These are phyloP conservation scores for Timema cristinae DNA, from an alignment of 2,888 invertebrate species.

Conservation along the genomic window DNA sequence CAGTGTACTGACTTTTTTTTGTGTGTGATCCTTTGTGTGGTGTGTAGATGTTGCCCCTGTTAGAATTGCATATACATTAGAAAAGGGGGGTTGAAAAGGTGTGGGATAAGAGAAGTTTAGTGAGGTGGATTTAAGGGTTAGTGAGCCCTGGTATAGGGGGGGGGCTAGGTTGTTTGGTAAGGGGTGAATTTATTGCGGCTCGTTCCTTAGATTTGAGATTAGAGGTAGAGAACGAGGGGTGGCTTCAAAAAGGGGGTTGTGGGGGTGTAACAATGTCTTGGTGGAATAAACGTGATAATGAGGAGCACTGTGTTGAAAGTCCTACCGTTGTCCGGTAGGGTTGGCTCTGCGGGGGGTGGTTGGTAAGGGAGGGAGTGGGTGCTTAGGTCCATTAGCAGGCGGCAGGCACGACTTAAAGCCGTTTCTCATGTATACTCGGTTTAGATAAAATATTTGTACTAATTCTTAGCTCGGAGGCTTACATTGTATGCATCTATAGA, in stretches of 20 bases:
- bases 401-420: neutral
- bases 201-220: slow-evolving; percentile 17
- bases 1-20: too few species aligned
- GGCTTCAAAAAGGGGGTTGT: too few species aligned
- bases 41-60: neutral
- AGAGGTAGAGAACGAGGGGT: neutral
- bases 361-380: neutral
- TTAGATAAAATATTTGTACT: too few species aligned
- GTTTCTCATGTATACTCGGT: too few species aligned
- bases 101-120: neutral
- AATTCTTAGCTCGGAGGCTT: too few species aligned
- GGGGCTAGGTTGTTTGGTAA: neutral
- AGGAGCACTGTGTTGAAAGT: neutral
- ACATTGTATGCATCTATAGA: too few species aligned
- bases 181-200: slow-evolving; percentile 15
- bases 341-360: neutral
- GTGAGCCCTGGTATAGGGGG: neutral
- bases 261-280: slow-evolving; percentile 3
- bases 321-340: neutral
- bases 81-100: neutral
- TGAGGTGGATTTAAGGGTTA: neutral
- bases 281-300: slow-evolving; percentile 11
- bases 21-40: too few species aligned
- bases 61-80: slow-evolving; percentile 9
- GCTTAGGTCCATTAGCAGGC: slow-evolving; percentile 5